Base-by-base conservation (phyloP, 2,113 vertebrate genomes). In the Globicephala melas region DNA sequence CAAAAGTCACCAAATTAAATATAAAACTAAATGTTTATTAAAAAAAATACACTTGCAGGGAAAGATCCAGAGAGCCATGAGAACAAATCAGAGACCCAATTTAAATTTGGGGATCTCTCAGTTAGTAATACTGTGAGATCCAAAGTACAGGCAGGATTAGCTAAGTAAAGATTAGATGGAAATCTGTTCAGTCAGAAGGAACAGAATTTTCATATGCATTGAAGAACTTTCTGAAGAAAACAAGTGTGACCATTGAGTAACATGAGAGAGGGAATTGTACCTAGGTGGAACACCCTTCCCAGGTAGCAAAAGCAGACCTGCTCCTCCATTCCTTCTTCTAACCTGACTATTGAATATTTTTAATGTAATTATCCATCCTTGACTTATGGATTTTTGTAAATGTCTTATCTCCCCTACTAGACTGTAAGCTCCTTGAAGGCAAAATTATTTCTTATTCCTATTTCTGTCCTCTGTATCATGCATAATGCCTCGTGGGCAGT, bases 271-370 rank as follows among this genome's bases (percentile, higher is more conserved):
- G 50, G 14, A 79, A 44, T 12, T 50, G 28, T 3, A 26, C 20
- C 10, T 36, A 13, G 0, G 36, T 0, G 8, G 63, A 47, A 33
- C 18, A 41, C 31, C 2, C 23, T 47, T 36, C 8, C 47, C 1
- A 0, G 20, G n/a, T 6, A 44, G 36, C 21, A 10, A 50, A 60
- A 26, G 6, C 0, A 12, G n/a, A 81, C n/a, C 3, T 53, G 3
- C 58, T 38, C 6, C 18, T 74, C 23, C 5, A 12, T 44, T 63
- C 4, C 9, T 84, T n/a, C 71, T 26, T 92, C 38, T 47, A 17
- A 62, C 17, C 15, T 0, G 5, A 44, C 6, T 31, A 44, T 0
- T 8, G 8, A 60, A 58, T 1, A 20, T 15, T 55, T 71, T 50
- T 71, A 9, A 71, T 23, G 9, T 44, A 60, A 26, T 77, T 82